These are phyloP conservation scores for Sebastes kiyomatsui DNA, from an alignment of 2,797 vertebrate genomes.

Conservation along the genomic window DNA sequence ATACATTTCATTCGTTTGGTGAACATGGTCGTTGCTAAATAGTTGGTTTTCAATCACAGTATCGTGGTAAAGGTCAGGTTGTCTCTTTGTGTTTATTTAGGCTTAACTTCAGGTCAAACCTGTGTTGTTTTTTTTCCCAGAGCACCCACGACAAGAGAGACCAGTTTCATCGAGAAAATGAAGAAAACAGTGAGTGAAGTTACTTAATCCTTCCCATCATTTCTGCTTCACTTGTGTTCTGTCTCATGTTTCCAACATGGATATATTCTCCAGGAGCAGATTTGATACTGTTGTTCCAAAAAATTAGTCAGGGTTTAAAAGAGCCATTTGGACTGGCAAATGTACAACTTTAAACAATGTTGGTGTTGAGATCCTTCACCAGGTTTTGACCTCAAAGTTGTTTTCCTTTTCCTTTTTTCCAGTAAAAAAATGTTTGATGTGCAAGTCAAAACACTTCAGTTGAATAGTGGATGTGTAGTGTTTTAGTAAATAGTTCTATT, in stretches of 20 bases:
- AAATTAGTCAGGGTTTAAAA: not conserved
- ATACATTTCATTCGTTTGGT: not conserved
- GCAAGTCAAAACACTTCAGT: not conserved
- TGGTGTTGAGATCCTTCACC: not conserved
- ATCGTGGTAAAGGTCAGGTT: not conserved
- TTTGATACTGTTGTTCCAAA: not conserved
- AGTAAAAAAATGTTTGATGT: not conserved
- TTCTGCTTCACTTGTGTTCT: not conserved
- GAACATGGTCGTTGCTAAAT: not conserved
- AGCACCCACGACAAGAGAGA: constrained; percentile 84
- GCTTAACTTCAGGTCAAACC: not conserved
- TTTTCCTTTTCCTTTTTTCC: not conserved
- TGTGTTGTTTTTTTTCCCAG: constrained; percentile 72
- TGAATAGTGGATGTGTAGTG: not conserved
- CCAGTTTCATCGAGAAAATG: constrained; percentile 98
- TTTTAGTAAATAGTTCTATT: not conserved
- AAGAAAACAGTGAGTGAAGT: constrained; percentile 93
- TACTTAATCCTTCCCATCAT: not conserved
- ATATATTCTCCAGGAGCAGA: not conserved
- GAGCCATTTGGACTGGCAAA: not conserved
- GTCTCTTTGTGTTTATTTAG: not conserved
- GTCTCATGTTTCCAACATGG: not conserved
- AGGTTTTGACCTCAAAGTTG: not conserved
- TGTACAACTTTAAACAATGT: not conserved
- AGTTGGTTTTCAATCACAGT: not conserved